These are phyloP conservation scores for Notothenia coriiceps DNA, from an alignment of 2,113 vertebrate species.

Conservation along the genomic window DNA sequence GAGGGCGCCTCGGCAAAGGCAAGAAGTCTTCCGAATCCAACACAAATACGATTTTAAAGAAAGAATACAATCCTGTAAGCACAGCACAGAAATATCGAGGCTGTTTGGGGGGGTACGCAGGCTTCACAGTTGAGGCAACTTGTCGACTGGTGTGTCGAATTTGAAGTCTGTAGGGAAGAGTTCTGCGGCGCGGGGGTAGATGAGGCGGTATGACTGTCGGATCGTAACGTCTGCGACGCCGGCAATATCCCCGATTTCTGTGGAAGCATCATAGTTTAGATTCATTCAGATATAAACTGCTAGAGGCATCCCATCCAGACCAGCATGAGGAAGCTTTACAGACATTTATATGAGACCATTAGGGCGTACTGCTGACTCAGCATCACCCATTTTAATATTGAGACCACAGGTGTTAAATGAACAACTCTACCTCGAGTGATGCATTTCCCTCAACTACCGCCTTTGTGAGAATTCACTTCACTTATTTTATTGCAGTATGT, in stretches of 20 bases:
- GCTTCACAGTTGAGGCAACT: conserved; percentile 94
- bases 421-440: neutral
- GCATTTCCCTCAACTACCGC: neutral
- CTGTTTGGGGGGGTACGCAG: neutral
- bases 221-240: conserved; percentile 99
- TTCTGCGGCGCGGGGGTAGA: conserved; percentile 97
- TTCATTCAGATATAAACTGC: neutral
- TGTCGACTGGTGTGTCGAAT: conserved; percentile 98
- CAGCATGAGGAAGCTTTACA: neutral
- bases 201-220: conserved; percentile 96
- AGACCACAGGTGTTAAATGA: neutral
- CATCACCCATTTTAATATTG: neutral
- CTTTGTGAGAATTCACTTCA: neutral
- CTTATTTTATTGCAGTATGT: neutral
- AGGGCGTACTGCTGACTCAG: neutral
- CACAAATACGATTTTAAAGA: conserved; percentile 39
- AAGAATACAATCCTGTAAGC: conserved; percentile 53
- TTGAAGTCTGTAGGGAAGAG: conserved; percentile 99
- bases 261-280: conserved; percentile 2
- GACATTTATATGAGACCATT: neutral
- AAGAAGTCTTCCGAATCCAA: conserved; percentile 64
- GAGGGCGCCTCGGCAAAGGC: conserved; percentile 63
- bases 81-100: conserved; percentile 52
- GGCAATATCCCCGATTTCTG: conserved; percentile 98
- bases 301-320: neutral